A percentile compares a stretch with the other conserved stretches of the same genome.
These are phyloP conservation scores for Climacteris rufus DNA, from an alignment of 2,113 vertebrate species.

Conservation along the genomic window DNA sequence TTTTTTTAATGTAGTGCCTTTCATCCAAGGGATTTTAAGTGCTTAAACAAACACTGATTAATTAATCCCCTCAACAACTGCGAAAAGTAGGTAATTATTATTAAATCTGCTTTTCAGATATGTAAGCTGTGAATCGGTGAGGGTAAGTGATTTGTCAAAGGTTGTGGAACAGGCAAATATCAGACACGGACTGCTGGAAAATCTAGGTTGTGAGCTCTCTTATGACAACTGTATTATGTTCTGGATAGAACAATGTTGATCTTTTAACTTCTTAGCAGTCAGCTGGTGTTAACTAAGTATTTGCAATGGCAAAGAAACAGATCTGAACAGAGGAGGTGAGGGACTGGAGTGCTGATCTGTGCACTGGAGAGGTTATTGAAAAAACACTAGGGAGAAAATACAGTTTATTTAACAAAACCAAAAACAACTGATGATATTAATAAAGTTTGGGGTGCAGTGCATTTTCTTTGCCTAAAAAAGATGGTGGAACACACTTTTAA, in stretches of 20 bases:
- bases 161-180: not conserved
- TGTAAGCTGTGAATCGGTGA: not conserved
- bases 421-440: not conserved
- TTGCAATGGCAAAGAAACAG: not conserved
- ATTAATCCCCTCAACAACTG: not conserved
- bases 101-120: not conserved
- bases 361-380: not conserved
- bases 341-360: not conserved
- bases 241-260: not conserved
- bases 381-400: not conserved
- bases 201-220: not conserved
- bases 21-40: not conserved
- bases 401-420: not conserved
- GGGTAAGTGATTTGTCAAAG: not conserved
- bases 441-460: not conserved
- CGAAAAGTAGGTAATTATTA: not conserved
- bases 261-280: not conserved
- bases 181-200: not conserved
- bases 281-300: not conserved
- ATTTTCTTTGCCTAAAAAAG: not conserved
- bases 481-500: not conserved
- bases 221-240: not conserved
- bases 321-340: constrained; percentile 34
- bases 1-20: not conserved
- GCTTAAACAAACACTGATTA: not conserved